These are phyloP conservation scores for Rhea pennata DNA, from an alignment of 2,113 vertebrate genomes.

Conservation along the genomic window DNA sequence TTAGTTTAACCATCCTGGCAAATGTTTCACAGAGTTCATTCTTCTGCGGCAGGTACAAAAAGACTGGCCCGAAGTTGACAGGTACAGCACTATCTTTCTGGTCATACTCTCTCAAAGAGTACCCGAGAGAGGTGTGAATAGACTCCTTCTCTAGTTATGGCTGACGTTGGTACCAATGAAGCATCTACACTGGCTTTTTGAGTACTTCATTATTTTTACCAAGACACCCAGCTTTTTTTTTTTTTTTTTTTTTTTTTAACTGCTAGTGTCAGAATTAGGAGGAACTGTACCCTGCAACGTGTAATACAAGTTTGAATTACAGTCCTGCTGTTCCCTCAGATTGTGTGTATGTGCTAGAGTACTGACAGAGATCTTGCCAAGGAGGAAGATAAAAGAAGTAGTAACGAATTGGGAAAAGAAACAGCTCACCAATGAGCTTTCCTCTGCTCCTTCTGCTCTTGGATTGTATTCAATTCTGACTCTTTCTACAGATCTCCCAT, in stretches of 20 bases:
- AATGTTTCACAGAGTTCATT: not conserved
- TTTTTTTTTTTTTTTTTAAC: not conserved
- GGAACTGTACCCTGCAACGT: not conserved
- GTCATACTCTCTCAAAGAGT: not conserved
- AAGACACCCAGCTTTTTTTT: not conserved
- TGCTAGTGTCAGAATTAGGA: not conserved
- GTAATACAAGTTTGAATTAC: constrained; percentile 2
- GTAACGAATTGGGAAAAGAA: constrained; percentile 13
- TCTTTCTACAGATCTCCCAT: not conserved
- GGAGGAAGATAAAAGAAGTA: constrained; percentile 16
- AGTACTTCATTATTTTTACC: not conserved
- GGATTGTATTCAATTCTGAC: not conserved
- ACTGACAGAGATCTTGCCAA: constrained; percentile 33
- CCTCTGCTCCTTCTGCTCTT: constrained; percentile 28
- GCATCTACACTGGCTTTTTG: not conserved
- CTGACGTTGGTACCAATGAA: not conserved
- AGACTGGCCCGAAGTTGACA: not conserved
- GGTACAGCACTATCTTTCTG: not conserved
- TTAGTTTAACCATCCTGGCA: not conserved
- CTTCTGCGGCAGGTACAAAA: not conserved
- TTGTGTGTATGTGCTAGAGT: not conserved
- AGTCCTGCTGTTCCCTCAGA: constrained; percentile 32
- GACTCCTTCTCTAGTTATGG: not conserved
- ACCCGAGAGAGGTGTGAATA: not conserved
- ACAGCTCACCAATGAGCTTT: constrained; percentile 11